Evolutionary conservation across 2,797 vertebrate genomes (phyloP).

Genomic region (Sciurus vulgaris): DNA sequence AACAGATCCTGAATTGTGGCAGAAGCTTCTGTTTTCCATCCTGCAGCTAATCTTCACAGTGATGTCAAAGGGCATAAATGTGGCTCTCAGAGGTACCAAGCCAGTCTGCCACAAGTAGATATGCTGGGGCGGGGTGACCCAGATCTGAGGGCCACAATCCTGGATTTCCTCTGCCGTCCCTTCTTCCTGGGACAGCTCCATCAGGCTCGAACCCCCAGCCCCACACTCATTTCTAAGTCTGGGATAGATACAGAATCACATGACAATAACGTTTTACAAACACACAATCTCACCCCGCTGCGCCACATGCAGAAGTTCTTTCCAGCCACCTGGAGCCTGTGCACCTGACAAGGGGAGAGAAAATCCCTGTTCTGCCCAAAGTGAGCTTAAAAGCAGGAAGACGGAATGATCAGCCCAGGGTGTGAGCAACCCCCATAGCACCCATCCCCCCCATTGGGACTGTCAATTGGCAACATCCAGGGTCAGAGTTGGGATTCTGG

Average conservation of each 20-base stretch:
- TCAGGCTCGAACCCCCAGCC: neutral
- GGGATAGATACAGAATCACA: neutral
- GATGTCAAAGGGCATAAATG: constrained; percentile 17
- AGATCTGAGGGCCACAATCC: accelerated
- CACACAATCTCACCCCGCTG: neutral
- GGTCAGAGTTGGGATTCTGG: neutral
- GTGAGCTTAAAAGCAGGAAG: neutral
- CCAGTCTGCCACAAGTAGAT: neutral
- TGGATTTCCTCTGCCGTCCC: neutral
- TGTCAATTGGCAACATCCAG: neutral
- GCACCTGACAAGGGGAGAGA: neutral
- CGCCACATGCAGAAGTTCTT: neutral
- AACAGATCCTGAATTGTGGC: neutral
- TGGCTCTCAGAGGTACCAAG: neutral
- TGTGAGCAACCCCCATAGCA: neutral
- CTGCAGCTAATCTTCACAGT: neutral
- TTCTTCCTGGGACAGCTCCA: neutral
- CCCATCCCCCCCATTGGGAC: neutral
- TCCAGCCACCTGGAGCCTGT: neutral
- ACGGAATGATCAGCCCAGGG: neutral
- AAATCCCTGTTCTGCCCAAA: neutral
- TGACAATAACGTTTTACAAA: neutral
- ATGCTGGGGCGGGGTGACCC: neutral
- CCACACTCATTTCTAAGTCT: neutral
- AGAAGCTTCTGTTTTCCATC: neutral